phyloP scores from a whole-genome alignment of 2,888 invertebrate species.

The Torymus tubicola region DNA sequence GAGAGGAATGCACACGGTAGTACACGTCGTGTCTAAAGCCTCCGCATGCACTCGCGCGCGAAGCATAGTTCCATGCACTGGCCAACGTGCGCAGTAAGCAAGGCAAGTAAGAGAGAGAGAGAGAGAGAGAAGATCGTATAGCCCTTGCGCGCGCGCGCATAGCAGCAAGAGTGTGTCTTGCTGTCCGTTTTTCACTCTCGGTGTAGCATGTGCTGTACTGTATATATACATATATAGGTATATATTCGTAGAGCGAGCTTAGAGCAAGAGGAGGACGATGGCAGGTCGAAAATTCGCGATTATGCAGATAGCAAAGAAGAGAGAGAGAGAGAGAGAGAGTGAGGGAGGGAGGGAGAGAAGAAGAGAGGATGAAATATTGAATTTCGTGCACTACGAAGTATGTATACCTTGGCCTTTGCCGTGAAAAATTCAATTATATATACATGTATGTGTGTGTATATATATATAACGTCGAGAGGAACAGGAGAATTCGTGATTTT shows the following conservation, averaged over 20 bases:
- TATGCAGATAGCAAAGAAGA: neutral
- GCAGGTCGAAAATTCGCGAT: conserved; percentile 26
- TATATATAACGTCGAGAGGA: no score
- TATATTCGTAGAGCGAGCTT: neutral
- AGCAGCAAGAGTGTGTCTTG: no score
- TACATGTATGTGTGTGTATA: no score
- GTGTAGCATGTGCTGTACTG: neutral
- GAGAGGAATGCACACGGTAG: conserved; percentile 48
- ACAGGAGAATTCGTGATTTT: no score
- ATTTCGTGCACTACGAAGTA: no score
- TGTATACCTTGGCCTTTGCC: no score
- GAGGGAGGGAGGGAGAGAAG: neutral
- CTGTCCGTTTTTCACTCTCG: neutral
- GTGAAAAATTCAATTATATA: no score
- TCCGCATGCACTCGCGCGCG: neutral
- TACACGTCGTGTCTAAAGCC: conserved; percentile 31
- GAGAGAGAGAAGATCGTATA: no score
- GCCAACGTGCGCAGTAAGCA: neutral
- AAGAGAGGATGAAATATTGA: no score
- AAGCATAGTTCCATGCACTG: conserved; percentile 3
- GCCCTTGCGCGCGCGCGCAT: no score
- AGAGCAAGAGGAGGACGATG: neutral
- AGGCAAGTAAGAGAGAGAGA: no score
- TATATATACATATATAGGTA: neutral
- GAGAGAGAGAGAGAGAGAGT: neutral